Evolutionary conservation across 2,113 vertebrate species (phyloP).

Genomic region (Cottus gobio): DNA sequence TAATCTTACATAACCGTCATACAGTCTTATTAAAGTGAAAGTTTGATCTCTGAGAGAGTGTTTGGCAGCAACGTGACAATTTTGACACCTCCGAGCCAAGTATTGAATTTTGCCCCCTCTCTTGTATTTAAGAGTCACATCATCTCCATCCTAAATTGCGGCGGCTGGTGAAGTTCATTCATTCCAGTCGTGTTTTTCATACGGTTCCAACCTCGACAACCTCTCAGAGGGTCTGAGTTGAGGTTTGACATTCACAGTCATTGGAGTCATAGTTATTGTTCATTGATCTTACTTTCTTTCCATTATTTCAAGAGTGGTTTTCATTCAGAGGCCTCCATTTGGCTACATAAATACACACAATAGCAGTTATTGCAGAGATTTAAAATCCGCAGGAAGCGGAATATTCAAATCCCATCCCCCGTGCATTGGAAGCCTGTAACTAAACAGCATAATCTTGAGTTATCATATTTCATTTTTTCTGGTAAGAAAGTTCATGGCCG

Average conservation of each 20-base stretch:
- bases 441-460: constrained; percentile 58
- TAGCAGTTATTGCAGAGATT: constrained; percentile 58
- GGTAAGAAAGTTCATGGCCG: constrained; percentile 37
- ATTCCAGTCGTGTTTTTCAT: constrained; percentile 36
- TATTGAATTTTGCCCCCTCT: constrained; percentile 29
- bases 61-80: constrained; percentile 42
- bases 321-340: constrained; percentile 29
- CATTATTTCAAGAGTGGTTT: constrained; percentile 53
- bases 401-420: constrained; percentile 36
- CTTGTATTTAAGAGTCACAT: constrained; percentile 54
- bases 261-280: constrained; percentile 34
- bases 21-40: constrained; percentile 37
- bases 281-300: constrained; percentile 51
- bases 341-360: constrained; percentile 46
- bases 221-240: constrained; percentile 48
- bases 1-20: constrained; percentile 46
- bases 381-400: constrained; percentile 33
- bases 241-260: constrained; percentile 54
- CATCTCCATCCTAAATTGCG: constrained; percentile 41
- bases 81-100: constrained; percentile 54
- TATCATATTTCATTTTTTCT: constrained; percentile 67
- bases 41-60: constrained; percentile 40
- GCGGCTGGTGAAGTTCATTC: constrained; percentile 58
- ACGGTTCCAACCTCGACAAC: constrained; percentile 56
- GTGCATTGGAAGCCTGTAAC: constrained; percentile 36